Base-by-base conservation (phyloP, 1,140 invertebrate genomes). In the Drosophila prosaltans region DNA sequence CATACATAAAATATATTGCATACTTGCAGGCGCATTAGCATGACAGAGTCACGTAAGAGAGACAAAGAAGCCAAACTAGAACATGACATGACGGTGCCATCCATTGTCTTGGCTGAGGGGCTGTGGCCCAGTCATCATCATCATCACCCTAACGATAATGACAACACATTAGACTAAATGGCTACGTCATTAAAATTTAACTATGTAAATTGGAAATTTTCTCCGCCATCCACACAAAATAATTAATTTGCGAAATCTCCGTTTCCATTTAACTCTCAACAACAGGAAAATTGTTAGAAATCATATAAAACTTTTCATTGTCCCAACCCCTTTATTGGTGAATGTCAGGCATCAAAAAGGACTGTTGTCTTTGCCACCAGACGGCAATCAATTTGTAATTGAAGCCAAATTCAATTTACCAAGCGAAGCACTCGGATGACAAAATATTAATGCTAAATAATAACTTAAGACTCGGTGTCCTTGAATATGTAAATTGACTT, bases 1-100 rank as follows among this genome's bases (percentile, higher is more conserved):
- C 66, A 74, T 79, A 71, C 64, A 57, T 82, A 57, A 79, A 76
- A 82, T 82, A 79, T 86, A 86, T 86, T 82, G 82, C 83, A 86
- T 86, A 81, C 82, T 85, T 86, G 67, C 51, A 70, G 51, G 80
- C 74, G 70, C 80, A 81, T 81, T 72, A 74, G 72, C 66, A 72
- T 63, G 65, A 76, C 64, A 76, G 55, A 65, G 65, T 76, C 65
- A 76, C 73, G 73, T 75, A 72, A 41, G 65, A 75, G 61, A 75
- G 69, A 59, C 72, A 63, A 74, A 55, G 74, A 65, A 78, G 63
- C 63, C 78, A 66, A 69, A 65, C 71, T 51, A 62, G 45, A 73
- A 81, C 78, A 72, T 85, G 82, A 78, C 81, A 78, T 69, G 75
- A 63, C 78, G 36, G 16, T 40, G 26, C 43, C 24, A 62, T 30